Evolutionary conservation across 2,888 invertebrate genomes (phyloP).

Genomic region (Ectropis crepuscularia): DNA sequence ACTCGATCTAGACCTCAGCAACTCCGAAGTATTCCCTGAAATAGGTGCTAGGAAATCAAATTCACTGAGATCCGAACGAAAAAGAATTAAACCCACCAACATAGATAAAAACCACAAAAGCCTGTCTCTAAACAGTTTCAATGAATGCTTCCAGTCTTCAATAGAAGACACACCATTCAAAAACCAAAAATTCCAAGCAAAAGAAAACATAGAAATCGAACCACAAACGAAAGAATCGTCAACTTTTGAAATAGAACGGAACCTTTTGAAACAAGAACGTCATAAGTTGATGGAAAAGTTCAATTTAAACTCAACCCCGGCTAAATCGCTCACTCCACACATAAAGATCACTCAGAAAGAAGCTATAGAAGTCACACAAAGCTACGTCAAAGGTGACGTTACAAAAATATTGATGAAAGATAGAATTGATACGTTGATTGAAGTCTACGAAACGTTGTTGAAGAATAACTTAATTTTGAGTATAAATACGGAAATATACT

Average conservation of each 20-base stretch:
- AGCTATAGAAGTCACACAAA: slow-evolving; percentile 52
- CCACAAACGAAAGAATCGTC: slow-evolving; percentile 61
- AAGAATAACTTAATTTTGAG: slow-evolving; percentile 86
- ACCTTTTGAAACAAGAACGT: slow-evolving; percentile 72
- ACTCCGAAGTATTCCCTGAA: slow-evolving; percentile 74
- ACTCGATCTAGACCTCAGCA: slow-evolving; percentile 68
- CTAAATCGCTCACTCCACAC: slow-evolving; percentile 59
- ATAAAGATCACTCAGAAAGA: slow-evolving; percentile 67
- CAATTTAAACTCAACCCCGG: slow-evolving; percentile 63
- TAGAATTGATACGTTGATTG: slow-evolving; percentile 81
- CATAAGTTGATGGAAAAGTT: slow-evolving; percentile 80
- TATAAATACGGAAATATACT: slow-evolving; percentile 88
- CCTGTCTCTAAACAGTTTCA: slow-evolving; percentile 69
- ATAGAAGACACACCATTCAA: slow-evolving; percentile 74
- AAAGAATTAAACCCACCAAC: slow-evolving; percentile 83
- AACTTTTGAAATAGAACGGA: slow-evolving; percentile 70
- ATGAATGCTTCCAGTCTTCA: slow-evolving; percentile 67
- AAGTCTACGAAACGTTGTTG: slow-evolving; percentile 85
- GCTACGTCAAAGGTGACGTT: slow-evolving; percentile 69
- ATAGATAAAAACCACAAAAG: slow-evolving; percentile 69
- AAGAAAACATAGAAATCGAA: slow-evolving; percentile 47
- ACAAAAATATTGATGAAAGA: slow-evolving; percentile 77
- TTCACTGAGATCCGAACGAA: slow-evolving; percentile 64
- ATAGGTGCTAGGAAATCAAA: slow-evolving; percentile 72
- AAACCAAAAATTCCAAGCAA: slow-evolving; percentile 62